Percentiles rank a stretch among this genome's conserved stretches.
Conservation (phyloP, 2,888 invertebrate species). For the Hartigia nigra region DNA sequence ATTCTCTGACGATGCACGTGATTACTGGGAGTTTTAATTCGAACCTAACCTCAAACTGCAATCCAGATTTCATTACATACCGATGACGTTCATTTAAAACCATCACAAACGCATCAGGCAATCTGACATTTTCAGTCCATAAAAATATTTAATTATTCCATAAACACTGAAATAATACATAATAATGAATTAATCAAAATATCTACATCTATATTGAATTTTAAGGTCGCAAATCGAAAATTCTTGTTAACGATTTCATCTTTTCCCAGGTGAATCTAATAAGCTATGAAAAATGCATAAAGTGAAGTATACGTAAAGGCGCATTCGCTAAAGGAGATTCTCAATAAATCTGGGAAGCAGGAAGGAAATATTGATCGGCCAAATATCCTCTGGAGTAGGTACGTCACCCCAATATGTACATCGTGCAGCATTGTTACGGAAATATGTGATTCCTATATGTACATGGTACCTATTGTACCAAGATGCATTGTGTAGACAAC, state of each 20-base stretch:
- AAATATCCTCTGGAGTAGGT: neutral
- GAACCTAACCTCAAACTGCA: neutral
- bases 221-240: neutral
- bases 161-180: neutral
- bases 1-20: conserved; percentile 28
- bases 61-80: neutral
- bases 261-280: neutral
- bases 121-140: neutral
- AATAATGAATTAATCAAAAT: too few relatives aligned
- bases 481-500: neutral
- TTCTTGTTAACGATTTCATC: neutral
- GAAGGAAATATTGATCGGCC: neutral
- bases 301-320: neutral
- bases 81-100: neutral
- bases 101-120: neutral
- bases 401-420: neutral
- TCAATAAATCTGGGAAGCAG: neutral
- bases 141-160: neutral
- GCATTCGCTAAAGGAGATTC: neutral
- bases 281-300: neutral
- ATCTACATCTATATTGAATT: too few relatives aligned
- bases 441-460: neutral
- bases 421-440: neutral
- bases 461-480: neutral
- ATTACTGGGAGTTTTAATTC: conserved; percentile 21